Evolutionary conservation across 2,888 invertebrate species (phyloP).

Genomic region (Pedicia rivosa): DNA sequence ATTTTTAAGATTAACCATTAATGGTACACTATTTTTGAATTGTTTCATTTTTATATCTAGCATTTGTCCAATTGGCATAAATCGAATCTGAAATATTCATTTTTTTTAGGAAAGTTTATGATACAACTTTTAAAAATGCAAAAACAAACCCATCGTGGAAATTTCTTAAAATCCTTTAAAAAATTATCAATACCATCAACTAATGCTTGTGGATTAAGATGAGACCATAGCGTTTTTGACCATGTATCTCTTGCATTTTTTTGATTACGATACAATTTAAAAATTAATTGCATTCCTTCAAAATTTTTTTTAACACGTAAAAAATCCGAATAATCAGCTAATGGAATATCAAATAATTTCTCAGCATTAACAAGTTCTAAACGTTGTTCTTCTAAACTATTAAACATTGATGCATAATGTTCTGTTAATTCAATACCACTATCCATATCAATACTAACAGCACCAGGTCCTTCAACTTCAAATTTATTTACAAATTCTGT

Average conservation of each 20-base stretch:
- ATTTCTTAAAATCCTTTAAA: conserved; percentile 58
- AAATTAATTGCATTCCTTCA: conserved; percentile 51
- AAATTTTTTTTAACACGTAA: conserved; percentile 44
- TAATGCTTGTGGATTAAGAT: conserved; percentile 70
- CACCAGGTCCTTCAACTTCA: conserved; percentile 59
- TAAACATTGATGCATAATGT: conserved; percentile 36
- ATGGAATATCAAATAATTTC: conserved; percentile 71
- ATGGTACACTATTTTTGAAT: conserved; percentile 71
- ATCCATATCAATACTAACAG: conserved; percentile 63
- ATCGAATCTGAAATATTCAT: conserved; percentile 31
- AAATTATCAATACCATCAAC: conserved; percentile 77
- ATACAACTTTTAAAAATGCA: too few relatives aligned
- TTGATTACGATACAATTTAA: conserved; percentile 62
- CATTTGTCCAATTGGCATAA: conserved; percentile 43
- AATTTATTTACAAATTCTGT: conserved; percentile 54
- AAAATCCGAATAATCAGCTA: conserved; percentile 69
- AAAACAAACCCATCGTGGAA: conserved; percentile 55
- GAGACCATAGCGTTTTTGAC: conserved; percentile 77
- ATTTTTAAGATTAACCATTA: conserved; percentile 82
- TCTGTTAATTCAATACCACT: conserved; percentile 53
- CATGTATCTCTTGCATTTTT: conserved; percentile 61
- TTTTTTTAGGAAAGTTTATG: too few relatives aligned
- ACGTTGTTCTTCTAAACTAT: conserved; percentile 47
- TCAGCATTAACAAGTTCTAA: conserved; percentile 49
- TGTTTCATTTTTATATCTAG: conserved; percentile 75